phyloP scores from a whole-genome alignment of 1,140 invertebrate genomes.

The Drosophila mauritiana region DNA sequence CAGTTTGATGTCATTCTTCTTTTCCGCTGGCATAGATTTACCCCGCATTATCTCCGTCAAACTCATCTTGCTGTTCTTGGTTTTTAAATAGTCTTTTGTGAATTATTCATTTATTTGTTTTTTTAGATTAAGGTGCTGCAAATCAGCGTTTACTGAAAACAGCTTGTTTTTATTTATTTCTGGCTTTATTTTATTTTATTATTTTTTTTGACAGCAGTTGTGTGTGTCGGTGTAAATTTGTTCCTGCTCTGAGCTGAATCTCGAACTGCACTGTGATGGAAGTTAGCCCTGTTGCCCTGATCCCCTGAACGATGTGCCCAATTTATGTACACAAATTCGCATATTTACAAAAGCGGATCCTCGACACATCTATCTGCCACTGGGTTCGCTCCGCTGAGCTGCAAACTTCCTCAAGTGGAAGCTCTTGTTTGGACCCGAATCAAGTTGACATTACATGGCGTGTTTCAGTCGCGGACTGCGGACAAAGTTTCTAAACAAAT shows the following conservation, averaged over 20 bases:
- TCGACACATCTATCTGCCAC: constrained; percentile 15
- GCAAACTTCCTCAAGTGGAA: constrained; percentile 51
- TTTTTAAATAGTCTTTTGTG: not conserved
- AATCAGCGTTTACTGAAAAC: not conserved
- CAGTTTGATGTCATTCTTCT: constrained; percentile 18
- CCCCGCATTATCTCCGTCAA: constrained; percentile 33
- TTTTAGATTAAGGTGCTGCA: not conserved
- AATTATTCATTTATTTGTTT: constrained; percentile 5
- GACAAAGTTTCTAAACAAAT: constrained; percentile 69
- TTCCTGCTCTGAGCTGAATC: constrained; percentile 1
- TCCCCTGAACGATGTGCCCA: constrained; percentile 43
- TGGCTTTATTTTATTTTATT: not conserved
- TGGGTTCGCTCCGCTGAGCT: constrained; percentile 36
- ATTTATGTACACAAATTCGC: constrained; percentile 46
- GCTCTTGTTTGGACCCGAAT: constrained; percentile 44
- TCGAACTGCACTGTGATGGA: constrained; percentile 23
- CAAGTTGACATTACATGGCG: constrained; percentile 60
- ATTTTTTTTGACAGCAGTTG: constrained; percentile 3
- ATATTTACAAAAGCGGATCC: constrained; percentile 26
- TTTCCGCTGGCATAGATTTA: constrained; percentile 10
- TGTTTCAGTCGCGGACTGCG: constrained; percentile 29
- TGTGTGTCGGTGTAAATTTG: constrained; percentile 17
- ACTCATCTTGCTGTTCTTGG: constrained; percentile 28
- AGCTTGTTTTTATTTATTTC: constrained; percentile 9
- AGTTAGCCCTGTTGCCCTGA: constrained; percentile 30